Evolutionary conservation across 2,888 invertebrate genomes (phyloP), one percentile per base, ranked within the genome.

Genomic region (Chesias legatella): DNA sequence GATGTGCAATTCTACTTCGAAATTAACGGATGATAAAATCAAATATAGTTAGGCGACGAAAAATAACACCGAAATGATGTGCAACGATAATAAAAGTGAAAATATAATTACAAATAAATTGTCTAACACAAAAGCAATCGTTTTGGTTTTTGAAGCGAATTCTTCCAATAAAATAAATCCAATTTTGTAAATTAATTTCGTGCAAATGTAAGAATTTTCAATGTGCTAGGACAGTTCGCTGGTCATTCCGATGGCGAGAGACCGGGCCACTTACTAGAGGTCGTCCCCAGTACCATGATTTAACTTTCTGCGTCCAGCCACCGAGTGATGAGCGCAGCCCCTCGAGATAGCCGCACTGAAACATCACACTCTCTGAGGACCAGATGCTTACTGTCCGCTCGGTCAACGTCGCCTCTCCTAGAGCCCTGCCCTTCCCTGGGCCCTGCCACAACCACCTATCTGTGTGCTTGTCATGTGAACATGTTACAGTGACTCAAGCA

Each of bases 221-320:
- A 80, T 80, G 86, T 88, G 88, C 85, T 83, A 86, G 79, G 83
- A 79, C 80, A 73, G 72, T 70, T 79, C 71, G 78, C 74, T 74
- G 81, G 68, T 74, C 73, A 71, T 70, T 77, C 71, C 73, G 74
- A 73, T 74, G 79, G 72, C 73, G 67, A 66, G 72, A 74, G 75
- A 76, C 78, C 81, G 80, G 78, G 80, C 74, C 91, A 95, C 95
- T 95, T 95, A 95, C 95, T 92, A 95, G 94, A 94, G 95, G 95
- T 93, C 95, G 93, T 92, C 95, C 96, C 95, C 95, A 95, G 94
- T 96, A 96, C 95, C 96, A 96, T 91, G 95, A 95, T 92, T 95
- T 95, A 91, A 95, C 95, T 93, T 95, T 95, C 93, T 95, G 95
- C 91, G 96, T 96, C 93, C 95, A 94, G 92, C 95, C 95, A 92